Percentiles rank a stretch among this genome's conserved stretches.
phyloP scores from a whole-genome alignment of 2,888 invertebrate species.

The Prosopocoilus inquinatus region DNA sequence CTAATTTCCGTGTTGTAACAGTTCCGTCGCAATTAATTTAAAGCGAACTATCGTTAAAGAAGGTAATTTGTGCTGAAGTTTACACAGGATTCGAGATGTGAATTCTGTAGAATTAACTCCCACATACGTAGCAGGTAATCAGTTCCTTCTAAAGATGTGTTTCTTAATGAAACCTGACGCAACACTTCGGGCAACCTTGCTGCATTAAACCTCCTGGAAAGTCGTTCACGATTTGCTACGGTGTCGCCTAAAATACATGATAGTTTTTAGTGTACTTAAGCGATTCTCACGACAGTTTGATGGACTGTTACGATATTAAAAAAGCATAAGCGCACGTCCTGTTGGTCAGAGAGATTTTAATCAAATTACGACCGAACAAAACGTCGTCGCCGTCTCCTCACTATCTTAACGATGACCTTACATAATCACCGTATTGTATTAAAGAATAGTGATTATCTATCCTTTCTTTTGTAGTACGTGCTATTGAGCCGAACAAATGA shows the following conservation, averaged over 20 bases:
- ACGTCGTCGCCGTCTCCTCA: background rate
- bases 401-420: conserved; percentile 22
- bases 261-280: too few relatives aligned
- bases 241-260: too few relatives aligned
- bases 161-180: conserved; percentile 12
- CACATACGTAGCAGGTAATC: conserved; percentile 11
- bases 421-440: conserved; percentile 33
- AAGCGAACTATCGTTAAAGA: too few relatives aligned
- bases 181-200: conserved; percentile 9
- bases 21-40: too few relatives aligned
- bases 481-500: conserved; percentile 16
- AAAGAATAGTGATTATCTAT: conserved; percentile 33
- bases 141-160: conserved; percentile 10
- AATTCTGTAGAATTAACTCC: background rate
- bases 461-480: conserved; percentile 21
- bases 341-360: background rate
- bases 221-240: too few relatives aligned
- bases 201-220: too few relatives aligned
- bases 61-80: too few relatives aligned
- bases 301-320: too few relatives aligned
- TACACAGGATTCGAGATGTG: too few relatives aligned
- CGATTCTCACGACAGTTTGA: too few relatives aligned
- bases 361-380: background rate
- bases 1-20: too few relatives aligned
- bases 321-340: too few relatives aligned